Conservation (phyloP, 2,113 vertebrate species). For the Microcebus murinus region DNA sequence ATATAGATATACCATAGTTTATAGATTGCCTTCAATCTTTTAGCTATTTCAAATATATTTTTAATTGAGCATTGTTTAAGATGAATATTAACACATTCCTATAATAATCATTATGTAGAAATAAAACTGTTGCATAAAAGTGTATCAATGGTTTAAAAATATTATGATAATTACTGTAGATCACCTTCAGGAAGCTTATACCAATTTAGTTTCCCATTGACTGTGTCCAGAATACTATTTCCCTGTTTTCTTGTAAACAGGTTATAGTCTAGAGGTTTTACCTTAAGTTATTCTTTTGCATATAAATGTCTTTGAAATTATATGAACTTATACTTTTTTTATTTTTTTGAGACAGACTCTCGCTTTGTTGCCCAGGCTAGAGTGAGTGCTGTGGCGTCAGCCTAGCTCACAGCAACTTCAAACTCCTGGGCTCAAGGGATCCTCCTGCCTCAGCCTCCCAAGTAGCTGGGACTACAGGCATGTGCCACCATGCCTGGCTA, state of each 20-base stretch:
- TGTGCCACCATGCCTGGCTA: too few species aligned
- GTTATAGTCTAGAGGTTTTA: neutral
- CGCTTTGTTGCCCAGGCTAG: too few species aligned
- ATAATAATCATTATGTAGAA: neutral
- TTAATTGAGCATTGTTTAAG: neutral
- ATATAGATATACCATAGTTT: neutral
- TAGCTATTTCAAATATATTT: slow-evolving; percentile 3
- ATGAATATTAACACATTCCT: neutral
- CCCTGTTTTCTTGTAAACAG: neutral
- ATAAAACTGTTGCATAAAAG: neutral
- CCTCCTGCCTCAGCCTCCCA: too few species aligned
- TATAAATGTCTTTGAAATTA: neutral
- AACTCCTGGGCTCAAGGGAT: too few species aligned
- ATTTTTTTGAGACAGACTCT: neutral
- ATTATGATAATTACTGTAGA: neutral
- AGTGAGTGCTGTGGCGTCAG: too few species aligned
- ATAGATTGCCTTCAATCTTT: neutral
- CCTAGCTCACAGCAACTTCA: too few species aligned
- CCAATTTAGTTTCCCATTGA: neutral
- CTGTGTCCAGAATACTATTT: neutral
- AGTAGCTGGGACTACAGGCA: too few species aligned
- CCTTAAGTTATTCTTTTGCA: neutral
- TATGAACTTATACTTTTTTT: neutral
- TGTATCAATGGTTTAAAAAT: neutral
- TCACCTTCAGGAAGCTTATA: neutral